Evolutionary conservation across 2,113 vertebrate species (phyloP).

Genomic region (Varanus salvator): DNA sequence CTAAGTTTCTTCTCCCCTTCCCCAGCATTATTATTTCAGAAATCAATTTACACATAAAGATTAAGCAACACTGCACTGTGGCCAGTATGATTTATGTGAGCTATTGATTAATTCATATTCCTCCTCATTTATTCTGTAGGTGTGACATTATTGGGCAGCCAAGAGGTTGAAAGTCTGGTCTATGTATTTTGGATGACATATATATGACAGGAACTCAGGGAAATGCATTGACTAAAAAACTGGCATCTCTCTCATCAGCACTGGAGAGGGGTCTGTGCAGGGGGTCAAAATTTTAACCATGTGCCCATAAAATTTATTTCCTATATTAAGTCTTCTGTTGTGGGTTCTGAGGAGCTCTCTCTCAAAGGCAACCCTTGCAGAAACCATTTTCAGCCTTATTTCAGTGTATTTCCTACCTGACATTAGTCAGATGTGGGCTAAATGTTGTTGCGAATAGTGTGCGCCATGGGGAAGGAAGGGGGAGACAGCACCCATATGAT

Average conservation of each 20-base stretch:
- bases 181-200: not conserved
- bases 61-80: constrained; percentile 1
- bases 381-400: not conserved
- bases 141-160: constrained; percentile 6
- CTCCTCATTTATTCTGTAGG: constrained; percentile 13
- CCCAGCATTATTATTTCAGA: constrained; percentile 3
- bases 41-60: constrained; percentile 20
- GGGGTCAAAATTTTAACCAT: not conserved
- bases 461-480: no score
- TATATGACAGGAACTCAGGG: not conserved
- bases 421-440: not conserved
- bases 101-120: constrained; percentile 20
- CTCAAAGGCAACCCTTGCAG: not conserved
- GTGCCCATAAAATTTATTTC: not conserved
- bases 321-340: not conserved
- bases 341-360: not conserved
- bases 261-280: not conserved
- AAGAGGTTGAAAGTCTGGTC: not conserved
- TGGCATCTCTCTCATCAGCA: not conserved
- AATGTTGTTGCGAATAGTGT: not conserved
- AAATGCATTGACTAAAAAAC: not conserved
- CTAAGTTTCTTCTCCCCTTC: constrained; percentile 3
- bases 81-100: not conserved
- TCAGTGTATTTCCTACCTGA: not conserved
- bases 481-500: no score